Evolutionary conservation across 2,888 invertebrate species (phyloP).

Genomic region (Hydrotaea cyrtoneurina): DNA sequence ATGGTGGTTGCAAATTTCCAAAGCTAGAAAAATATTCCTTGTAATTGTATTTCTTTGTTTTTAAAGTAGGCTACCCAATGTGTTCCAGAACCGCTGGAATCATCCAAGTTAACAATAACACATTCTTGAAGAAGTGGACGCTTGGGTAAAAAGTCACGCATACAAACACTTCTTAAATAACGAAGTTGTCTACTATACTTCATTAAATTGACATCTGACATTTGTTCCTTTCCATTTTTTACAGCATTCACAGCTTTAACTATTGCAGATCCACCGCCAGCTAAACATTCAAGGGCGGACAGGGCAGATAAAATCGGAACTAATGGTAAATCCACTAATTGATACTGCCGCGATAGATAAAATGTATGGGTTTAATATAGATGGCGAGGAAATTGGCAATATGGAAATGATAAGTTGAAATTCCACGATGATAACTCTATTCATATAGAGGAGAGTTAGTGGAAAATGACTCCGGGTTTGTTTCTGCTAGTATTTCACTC

Average conservation of each 20-base stretch:
- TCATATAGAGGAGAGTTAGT: background rate
- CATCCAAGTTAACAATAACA: slow-evolving; percentile 48
- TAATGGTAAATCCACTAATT: slow-evolving; percentile 68
- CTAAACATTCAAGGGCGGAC: slow-evolving; percentile 69
- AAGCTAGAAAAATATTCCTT: slow-evolving; percentile 77
- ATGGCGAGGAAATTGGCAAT: slow-evolving; percentile 21
- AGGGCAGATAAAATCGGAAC: slow-evolving; percentile 76
- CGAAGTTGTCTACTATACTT: slow-evolving; percentile 72
- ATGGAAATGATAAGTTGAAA: slow-evolving; percentile 21
- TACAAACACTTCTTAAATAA: slow-evolving; percentile 74
- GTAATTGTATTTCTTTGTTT: slow-evolving; percentile 71
- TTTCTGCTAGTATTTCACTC: too few relatives aligned
- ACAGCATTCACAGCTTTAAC: slow-evolving; percentile 75
- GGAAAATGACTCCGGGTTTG: too few relatives aligned
- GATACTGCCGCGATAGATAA: slow-evolving; percentile 27
- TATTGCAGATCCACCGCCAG: slow-evolving; percentile 76
- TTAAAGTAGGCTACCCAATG: slow-evolving; percentile 78
- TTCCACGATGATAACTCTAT: slow-evolving; percentile 22
- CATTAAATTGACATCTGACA: slow-evolving; percentile 71
- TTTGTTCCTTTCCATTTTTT: slow-evolving; percentile 72
- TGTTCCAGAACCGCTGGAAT: slow-evolving; percentile 66
- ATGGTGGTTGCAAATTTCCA: slow-evolving; percentile 74
- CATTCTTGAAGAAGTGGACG: slow-evolving; percentile 44
- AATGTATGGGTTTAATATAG: slow-evolving; percentile 17
- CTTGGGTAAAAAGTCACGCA: slow-evolving; percentile 55